A percentile compares a stretch with the other conserved stretches of the same genome.
Conservation (phyloP, 2,888 invertebrate genomes). For the Drosophila bunnanda region DNA sequence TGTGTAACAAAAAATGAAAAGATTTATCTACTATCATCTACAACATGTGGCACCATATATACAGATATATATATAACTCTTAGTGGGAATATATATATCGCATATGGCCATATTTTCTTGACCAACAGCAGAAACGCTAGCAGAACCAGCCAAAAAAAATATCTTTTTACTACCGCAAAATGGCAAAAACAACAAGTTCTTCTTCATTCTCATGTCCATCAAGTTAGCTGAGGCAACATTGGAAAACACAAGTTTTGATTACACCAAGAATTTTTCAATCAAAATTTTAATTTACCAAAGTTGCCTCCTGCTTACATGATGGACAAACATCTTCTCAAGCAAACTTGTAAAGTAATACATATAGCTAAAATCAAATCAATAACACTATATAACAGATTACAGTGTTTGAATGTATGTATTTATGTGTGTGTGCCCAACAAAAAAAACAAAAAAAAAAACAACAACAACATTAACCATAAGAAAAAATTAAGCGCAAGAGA, state of each 20-base stretch:
- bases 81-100: constrained; percentile 1
- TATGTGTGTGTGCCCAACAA: constrained; percentile 13
- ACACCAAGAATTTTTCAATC: too few species aligned
- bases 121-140: constrained; percentile 15
- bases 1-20: constrained; percentile 38
- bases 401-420: constrained; percentile 15
- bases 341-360: constrained; percentile 1
- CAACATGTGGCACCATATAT: constrained; percentile 5
- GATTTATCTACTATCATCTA: constrained; percentile 15
- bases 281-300: background rate
- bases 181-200: constrained; percentile 8
- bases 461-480: constrained; percentile 34
- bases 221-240: background rate
- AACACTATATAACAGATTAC: constrained; percentile 21
- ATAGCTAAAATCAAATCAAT: constrained; percentile 38
- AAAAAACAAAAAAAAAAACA: background rate
- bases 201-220: background rate
- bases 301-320: background rate
- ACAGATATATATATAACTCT: constrained; percentile 1
- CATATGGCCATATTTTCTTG: constrained; percentile 19
- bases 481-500: background rate
- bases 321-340: background rate
- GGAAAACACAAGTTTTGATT: background rate
- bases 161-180: constrained; percentile 25
- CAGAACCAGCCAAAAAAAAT: constrained; percentile 20